Base-by-base conservation (phyloP, 1,140 invertebrate genomes). In the Zaprionus africanus region DNA sequence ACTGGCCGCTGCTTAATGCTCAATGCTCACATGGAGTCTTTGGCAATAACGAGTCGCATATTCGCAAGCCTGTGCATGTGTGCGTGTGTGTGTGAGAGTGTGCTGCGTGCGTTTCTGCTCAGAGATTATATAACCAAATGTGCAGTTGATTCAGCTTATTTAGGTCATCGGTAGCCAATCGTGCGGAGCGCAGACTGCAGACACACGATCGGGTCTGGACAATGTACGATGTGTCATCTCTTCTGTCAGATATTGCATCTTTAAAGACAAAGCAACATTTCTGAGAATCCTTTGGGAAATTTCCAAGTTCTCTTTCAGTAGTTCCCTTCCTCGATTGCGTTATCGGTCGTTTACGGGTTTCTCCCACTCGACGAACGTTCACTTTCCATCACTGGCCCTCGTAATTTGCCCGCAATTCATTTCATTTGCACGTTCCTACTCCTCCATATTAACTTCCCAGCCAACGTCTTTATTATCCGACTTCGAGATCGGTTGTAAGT, bases 401-500 rank as follows among this genome's bases (percentile, higher is more conserved):
- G 66, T 70, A 31, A 75, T 46, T 56, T 60, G 51, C 22, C 19
- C 6, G 34, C 24, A 38, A 41, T 56, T 66, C 17, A 58, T 49
- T 49, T 69, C 24, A 51, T 61, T 73, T 57, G 28, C 58, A 41
- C 34, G 38, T 41, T 61, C 38, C 22, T 53, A 24, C 51, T 41
- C 56, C 56, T 60, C 34, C 26, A 5, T 67, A 49, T 43, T 61
- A 69, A 75, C 19, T 62, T 57, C 51, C 53, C 38, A 68, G 49
- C n/a, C 22, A 59, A 53, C 43, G 12, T 49, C 36, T 74, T 57
- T 54, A 68, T 82, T 87, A 86, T 82, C 79, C 69, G 46, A 43
- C 62, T 49, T 65, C 57, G 57, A 53, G 76, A 88, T 90, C 85
- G 68, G 85, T 74, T 88, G 84, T 90, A 88, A 88, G 74, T 74